phyloP scores from a whole-genome alignment of 2,113 vertebrate genomes.

The Uria aalge region DNA sequence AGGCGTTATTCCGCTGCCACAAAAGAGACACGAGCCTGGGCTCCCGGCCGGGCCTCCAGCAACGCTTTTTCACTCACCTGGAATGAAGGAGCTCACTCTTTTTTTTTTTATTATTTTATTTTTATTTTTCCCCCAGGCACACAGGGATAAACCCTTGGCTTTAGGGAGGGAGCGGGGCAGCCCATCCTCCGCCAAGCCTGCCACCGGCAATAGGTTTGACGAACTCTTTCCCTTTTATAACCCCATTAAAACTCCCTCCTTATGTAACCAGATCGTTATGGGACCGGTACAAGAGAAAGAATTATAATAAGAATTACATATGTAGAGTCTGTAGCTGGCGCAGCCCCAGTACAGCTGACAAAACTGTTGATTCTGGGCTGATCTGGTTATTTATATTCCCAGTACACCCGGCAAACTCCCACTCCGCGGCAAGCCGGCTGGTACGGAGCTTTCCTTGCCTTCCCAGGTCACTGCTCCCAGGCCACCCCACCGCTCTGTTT shows the following conservation, averaged over 20 bases:
- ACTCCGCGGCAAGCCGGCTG: accelerated
- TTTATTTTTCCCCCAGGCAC: too few relatives aligned
- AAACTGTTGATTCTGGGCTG: neutral
- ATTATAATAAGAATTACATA: neutral
- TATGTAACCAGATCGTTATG: neutral
- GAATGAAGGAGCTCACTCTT: neutral
- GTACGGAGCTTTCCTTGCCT: neutral
- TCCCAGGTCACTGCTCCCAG: neutral
- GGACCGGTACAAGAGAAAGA: neutral
- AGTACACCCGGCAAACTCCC: neutral
- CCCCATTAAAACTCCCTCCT: neutral
- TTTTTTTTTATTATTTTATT: too few relatives aligned
- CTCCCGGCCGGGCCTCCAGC: neutral
- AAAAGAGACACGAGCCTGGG: neutral
- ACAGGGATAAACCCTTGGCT: neutral
- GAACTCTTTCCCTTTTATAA: neutral
- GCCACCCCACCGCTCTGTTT: neutral
- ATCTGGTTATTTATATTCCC: neutral
- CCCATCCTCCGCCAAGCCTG: neutral
- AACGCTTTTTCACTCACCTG: neutral
- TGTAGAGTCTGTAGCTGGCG: neutral
- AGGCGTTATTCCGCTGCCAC: neutral
- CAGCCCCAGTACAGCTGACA: neutral
- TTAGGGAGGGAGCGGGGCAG: accelerated
- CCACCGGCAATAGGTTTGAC: neutral